Evolutionary conservation across 2,797 vertebrate genomes (phyloP).

Genomic region (Vespertilio murinus): DNA sequence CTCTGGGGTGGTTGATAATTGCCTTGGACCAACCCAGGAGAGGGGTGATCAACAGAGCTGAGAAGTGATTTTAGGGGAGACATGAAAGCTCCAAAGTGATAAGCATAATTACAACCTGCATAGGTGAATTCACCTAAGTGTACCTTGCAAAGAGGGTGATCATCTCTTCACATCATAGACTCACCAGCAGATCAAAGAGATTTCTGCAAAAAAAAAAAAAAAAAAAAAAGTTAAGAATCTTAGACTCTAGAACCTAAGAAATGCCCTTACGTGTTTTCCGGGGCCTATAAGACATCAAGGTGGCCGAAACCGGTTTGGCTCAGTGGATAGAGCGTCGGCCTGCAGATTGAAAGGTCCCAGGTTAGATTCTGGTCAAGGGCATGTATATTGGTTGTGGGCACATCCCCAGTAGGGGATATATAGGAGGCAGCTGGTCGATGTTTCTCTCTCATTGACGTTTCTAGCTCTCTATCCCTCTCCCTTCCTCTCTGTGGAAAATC

Average conservation of each 20-base stretch:
- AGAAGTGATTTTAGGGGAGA: background rate
- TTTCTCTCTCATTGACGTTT: too few species aligned
- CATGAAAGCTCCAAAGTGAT: conserved; percentile 12
- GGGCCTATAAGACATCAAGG: background rate
- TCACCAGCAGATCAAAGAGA: background rate
- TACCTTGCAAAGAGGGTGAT: background rate
- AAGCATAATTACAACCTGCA: conserved; percentile 30
- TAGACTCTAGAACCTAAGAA: conserved; percentile 17
- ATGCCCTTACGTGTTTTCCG: background rate
- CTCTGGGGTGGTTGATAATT: background rate
- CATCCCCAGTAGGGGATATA: too few species aligned
- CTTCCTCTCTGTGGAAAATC: too few species aligned
- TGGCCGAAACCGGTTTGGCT: too few species aligned
- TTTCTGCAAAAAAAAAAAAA: background rate
- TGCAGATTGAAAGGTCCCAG: too few species aligned
- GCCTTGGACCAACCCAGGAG: conserved; percentile 10
- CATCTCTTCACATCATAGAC: background rate
- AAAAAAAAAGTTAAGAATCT: background rate
- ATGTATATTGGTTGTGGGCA: too few species aligned
- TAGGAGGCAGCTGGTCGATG: too few species aligned
- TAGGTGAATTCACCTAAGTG: background rate
- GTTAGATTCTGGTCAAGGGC: too few species aligned
- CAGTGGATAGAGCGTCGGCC: too few species aligned
- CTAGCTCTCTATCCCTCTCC: too few species aligned
- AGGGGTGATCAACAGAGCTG: background rate